Evolutionary conservation across 2,797 vertebrate species (phyloP).

Genomic region (Helarctos malayanus): DNA sequence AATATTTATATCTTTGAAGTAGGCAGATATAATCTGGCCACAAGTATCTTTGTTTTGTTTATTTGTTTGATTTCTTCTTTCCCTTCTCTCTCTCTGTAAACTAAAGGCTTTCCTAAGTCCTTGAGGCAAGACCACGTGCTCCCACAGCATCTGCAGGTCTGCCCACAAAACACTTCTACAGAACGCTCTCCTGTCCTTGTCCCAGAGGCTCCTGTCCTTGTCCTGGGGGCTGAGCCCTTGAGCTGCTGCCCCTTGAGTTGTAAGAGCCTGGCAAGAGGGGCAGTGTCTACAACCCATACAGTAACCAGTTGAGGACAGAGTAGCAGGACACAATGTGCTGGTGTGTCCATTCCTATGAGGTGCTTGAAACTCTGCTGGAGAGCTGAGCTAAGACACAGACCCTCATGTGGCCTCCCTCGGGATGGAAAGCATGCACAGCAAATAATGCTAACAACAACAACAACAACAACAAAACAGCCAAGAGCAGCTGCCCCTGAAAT

Average conservation of each 20-base stretch:
- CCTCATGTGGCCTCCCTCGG: fast-evolving
- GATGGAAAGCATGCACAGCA: fast-evolving
- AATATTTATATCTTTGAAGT: fast-evolving
- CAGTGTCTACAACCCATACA: fast-evolving
- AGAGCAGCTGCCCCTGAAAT: neutral
- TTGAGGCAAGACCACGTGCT: fast-evolving
- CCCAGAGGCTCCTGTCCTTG: fast-evolving
- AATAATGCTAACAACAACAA: neutral
- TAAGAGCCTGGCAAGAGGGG: fast-evolving
- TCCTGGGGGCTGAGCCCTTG: neutral
- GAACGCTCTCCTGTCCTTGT: fast-evolving
- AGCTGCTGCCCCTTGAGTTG: neutral
- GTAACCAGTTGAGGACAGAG: neutral
- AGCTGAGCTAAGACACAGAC: fast-evolving
- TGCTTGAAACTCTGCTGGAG: fast-evolving
- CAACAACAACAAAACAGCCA: fast-evolving
- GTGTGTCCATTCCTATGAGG: fast-evolving
- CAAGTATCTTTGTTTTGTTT: neutral
- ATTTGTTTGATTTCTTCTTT: neutral
- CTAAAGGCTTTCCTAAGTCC: too few species aligned
- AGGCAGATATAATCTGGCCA: neutral
- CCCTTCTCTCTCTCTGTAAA: neutral
- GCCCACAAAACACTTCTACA: fast-evolving
- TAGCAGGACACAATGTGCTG: neutral
- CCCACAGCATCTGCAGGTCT: fast-evolving